A percentile compares a stretch with the other conserved stretches of the same genome.
Evolutionary conservation across 2,797 vertebrate genomes (phyloP).

Genomic region (Stomatorhinus walkeri): DNA sequence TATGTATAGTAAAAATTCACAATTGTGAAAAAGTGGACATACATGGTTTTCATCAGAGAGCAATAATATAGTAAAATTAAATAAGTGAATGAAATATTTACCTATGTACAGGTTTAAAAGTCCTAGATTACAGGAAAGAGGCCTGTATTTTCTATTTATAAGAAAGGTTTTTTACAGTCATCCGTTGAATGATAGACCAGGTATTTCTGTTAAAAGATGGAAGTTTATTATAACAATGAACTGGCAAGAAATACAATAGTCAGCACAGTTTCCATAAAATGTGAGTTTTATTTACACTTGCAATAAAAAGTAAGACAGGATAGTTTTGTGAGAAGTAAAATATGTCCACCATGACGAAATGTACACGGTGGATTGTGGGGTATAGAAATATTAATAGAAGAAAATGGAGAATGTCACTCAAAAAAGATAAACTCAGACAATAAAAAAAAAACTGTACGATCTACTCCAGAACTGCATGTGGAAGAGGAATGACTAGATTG

Average conservation of each 20-base stretch:
- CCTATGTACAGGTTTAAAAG: neutral
- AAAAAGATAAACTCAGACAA: neutral
- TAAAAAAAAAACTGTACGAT: neutral
- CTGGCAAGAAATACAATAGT: neutral
- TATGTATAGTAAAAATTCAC: neutral
- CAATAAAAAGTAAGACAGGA: neutral
- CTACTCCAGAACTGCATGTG: neutral
- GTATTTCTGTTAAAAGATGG: neutral
- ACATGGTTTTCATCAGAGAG: neutral
- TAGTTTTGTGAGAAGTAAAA: neutral
- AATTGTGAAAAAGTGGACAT: neutral
- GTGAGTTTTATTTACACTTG: neutral
- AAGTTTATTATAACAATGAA: neutral
- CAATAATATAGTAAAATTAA: neutral
- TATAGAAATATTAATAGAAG: neutral
- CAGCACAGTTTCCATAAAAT: neutral
- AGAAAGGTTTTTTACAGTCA: neutral
- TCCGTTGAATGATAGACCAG: neutral
- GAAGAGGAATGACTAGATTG: neutral
- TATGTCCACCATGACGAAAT: neutral
- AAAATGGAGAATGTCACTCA: neutral
- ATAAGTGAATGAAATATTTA: neutral
- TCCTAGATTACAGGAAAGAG: neutral
- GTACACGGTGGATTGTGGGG: neutral
- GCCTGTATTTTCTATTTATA: neutral